Base-by-base conservation (phyloP, 1,140 invertebrate genomes). In the Antheraea mylitta region DNA sequence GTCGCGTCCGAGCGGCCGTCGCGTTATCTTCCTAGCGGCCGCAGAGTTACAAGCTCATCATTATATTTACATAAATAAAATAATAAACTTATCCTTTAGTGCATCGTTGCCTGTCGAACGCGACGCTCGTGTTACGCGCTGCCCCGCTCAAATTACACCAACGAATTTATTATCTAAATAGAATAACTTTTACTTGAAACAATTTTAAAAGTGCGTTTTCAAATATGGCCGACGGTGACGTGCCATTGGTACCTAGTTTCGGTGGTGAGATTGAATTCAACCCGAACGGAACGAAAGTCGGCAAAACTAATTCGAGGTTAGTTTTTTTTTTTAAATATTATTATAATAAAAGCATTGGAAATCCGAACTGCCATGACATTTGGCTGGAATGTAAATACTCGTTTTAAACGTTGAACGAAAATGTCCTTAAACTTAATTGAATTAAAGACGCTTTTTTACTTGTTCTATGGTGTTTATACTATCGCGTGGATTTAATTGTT, bases 11-110 rank as follows among this genome's bases (percentile, higher is more conserved):
- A 76, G 63, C 73, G 82, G 70, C 78, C 82, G 80, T 81, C 83
- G 82, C 77, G 82, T 89, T 90, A 89, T 91, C 66, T 72, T 64
- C 74, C 63, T 72, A 76, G 63, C 73, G 82, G 71, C 78, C 82
- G 80, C 82, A 82, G 82, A 76, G 82, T 86, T 86, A 86, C 88
- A 89, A 89, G 78, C 78, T 81, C 83, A 85, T 86, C 84, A 81
- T 81, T 83, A 80, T 75, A 84, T 84, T 84, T 84, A 83, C 87
- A 88, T 87, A 80, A 87, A 89, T 89, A 87, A 87, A 85, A 83
- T 85, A 86, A 85, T 84, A 48, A 42, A 38, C 85, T 80, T 79
- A 81, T 78, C 76, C 70, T 70, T 83, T 42, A 80, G 78, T 80
- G 77, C 77, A 83, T 78, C 71, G 80, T 73, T 69, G 74, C 68